Conservation (phyloP, 2,113 vertebrate species). For the Psittacula cyanocephala region DNA sequence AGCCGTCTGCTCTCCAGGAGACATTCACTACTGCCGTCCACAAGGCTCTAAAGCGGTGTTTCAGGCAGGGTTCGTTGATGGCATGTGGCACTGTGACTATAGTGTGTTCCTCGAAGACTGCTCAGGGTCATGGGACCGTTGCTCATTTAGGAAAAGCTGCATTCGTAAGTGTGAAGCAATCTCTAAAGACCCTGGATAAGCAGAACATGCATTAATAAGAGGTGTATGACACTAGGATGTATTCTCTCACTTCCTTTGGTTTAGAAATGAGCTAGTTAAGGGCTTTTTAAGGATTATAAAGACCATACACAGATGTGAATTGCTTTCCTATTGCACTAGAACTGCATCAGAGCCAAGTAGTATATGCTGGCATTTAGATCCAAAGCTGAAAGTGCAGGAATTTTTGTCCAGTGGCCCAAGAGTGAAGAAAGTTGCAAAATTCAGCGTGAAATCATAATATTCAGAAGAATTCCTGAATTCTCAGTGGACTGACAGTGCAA, state of each 20-base stretch:
- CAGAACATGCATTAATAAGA: neutral
- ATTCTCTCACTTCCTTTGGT: neutral
- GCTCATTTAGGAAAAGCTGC: neutral
- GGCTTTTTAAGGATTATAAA: neutral
- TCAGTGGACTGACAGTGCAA: neutral
- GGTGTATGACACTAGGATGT: neutral
- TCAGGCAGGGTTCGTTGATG: neutral
- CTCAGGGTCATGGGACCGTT: constrained; percentile 12
- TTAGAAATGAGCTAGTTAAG: neutral
- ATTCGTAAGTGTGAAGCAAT: neutral
- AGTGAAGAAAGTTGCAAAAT: neutral
- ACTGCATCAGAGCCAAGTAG: neutral
- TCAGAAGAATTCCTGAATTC: neutral
- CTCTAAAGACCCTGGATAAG: neutral
- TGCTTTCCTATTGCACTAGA: neutral
- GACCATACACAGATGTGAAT: neutral
- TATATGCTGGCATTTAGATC: neutral
- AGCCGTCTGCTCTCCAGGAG: neutral
- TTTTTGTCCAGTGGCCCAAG: neutral
- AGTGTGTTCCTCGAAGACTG: neutral
- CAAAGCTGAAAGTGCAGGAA: neutral
- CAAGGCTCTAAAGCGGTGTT: accelerated
- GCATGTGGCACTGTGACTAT: neutral
- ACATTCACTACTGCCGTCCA: neutral
- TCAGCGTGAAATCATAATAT: neutral